phyloP scores from a whole-genome alignment of 92 coral and sea anemone genomes.

The Chrysogorgia sp. region DNA sequence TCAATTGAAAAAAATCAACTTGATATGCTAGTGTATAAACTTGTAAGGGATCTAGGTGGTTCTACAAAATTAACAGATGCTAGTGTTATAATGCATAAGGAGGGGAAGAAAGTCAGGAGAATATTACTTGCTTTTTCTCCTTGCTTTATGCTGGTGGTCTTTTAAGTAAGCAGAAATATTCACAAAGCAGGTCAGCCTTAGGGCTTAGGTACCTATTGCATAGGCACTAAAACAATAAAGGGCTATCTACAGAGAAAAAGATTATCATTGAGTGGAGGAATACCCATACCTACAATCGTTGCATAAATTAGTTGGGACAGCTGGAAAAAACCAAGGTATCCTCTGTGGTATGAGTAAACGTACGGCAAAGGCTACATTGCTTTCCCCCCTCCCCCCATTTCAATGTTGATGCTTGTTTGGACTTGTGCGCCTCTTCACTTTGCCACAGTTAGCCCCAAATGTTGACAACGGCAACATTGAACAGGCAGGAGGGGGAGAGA shows the following conservation, averaged over 20 bases:
- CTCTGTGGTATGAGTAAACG: too few relatives aligned
- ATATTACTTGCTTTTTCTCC: slow-evolving; percentile 45
- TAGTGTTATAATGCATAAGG: not conserved
- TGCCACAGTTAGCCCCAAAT: too few relatives aligned
- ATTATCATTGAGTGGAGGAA: slow-evolving; percentile 60
- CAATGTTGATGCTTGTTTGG: too few relatives aligned
- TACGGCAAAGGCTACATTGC: too few relatives aligned
- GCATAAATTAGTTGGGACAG: too few relatives aligned
- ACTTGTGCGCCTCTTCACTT: too few relatives aligned
- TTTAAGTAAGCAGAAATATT: slow-evolving; percentile 51
- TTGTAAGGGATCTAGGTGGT: slow-evolving; percentile 9
- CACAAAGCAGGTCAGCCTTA: slow-evolving; percentile 52
- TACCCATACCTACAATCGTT: slow-evolving; percentile 65
- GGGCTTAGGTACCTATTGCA: slow-evolving; percentile 42
- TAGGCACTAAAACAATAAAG: slow-evolving; percentile 58
- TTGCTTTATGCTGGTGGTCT: slow-evolving; percentile 56
- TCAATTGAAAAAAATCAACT: too few relatives aligned
- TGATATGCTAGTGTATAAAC: slow-evolving; percentile 20
- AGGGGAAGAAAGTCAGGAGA: slow-evolving; percentile 36
- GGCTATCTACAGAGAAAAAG: slow-evolving; percentile 48
- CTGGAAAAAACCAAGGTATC: too few relatives aligned
- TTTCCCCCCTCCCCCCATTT: too few relatives aligned
- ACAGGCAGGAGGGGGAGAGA: too few relatives aligned
- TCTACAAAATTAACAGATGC: slow-evolving; percentile 40
- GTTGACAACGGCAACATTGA: too few relatives aligned